Base-by-base conservation (phyloP, 2,113 vertebrate genomes). In the Desmodus rotundus region DNA sequence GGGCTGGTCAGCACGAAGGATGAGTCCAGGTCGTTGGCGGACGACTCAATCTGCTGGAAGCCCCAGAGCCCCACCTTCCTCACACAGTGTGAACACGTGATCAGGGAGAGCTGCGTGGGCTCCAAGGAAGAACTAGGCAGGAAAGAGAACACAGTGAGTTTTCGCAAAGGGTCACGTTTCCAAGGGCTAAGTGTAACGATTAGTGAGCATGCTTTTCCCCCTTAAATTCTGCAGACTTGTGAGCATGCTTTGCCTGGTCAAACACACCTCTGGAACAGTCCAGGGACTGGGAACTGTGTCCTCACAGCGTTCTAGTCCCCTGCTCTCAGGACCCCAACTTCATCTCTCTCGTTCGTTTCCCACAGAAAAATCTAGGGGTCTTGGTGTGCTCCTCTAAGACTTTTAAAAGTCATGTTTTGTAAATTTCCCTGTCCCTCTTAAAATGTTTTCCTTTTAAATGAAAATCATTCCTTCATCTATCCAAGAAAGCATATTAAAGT, bases 51-150 rank as follows among this genome's bases (percentile, higher is more conserved):
- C 97, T 99, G 99, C 83, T 99, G 98, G 95, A 99, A 99, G 83
- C 98, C 98, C 99, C 99, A 99, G 47, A 99, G 98, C 5, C 99
- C 99, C 80, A 99, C 99, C 87, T 99, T 99, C 95, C 99, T 98
- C 99, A 99, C 99, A 96, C 99, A 99, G 93, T 98, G 99, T 3
- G 99, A 99, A 96, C 99, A 99, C 58, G 97, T 98, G 97, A 99
- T 99, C 77, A 99, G 98, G 0, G 99, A 98, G 9, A 99, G 98
- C 52, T 98, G 98, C 97, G 98, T 54, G 0, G 99, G 97, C 7
- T 98, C 97, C 1, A 98, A 83, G 1, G 97, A 54, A 13, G 98
- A 91, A 22, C 99, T 99, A 93, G 24, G 0, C 7, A 38, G 0
- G 76, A 89, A 97, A 88, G 31, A 16, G 83, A 88, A 83, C 36